Percentiles rank a stretch among this genome's conserved stretches.
Evolutionary conservation across 2,113 vertebrate species (phyloP).

Genomic region (Diadophis punctatus): DNA sequence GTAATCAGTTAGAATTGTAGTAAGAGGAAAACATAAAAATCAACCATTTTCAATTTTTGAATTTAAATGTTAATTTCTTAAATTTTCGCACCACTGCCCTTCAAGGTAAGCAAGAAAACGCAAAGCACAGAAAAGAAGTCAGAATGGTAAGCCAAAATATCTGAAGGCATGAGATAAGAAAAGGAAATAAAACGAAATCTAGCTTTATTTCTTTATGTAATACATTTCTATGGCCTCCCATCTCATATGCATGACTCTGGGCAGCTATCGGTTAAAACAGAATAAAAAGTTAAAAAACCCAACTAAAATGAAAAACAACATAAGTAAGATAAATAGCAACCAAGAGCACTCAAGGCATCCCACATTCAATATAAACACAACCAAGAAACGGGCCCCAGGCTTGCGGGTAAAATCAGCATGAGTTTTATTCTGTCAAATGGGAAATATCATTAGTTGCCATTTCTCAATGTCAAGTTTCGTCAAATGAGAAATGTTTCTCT

Average conservation of each 20-base stretch:
- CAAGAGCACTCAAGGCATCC: background rate
- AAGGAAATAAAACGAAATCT: background rate
- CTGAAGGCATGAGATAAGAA: background rate
- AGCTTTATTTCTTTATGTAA: background rate
- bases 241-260: background rate
- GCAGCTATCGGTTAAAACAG: background rate
- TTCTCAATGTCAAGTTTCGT: background rate
- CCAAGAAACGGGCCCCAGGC: background rate
- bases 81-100: background rate
- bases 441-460: background rate
- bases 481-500: background rate
- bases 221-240: background rate
- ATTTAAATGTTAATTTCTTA: background rate
- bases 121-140: background rate
- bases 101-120: background rate
- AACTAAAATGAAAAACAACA: background rate
- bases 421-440: background rate
- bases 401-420: background rate
- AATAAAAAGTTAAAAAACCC: background rate
- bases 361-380: background rate
- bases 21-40: background rate
- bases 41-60: background rate
- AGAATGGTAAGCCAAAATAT: background rate
- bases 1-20: background rate
- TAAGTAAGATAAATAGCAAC: background rate